Percentiles rank a stretch among this genome's conserved stretches.
Conservation (phyloP, 2,797 vertebrate species). For the Acanthurus leucopareius region DNA sequence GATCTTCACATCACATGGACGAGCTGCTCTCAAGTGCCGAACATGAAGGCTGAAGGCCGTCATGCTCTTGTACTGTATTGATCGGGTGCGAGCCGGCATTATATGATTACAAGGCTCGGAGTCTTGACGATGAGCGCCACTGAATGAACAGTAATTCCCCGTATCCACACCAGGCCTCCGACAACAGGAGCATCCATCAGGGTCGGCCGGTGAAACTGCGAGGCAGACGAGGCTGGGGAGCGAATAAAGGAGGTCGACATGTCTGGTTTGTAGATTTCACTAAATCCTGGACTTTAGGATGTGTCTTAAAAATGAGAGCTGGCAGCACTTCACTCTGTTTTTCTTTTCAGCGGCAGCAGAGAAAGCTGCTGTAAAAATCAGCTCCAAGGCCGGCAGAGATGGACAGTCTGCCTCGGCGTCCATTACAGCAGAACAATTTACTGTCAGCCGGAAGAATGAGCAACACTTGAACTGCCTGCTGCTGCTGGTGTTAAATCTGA, state of each 20-base stretch:
- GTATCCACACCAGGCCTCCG: slow-evolving; percentile 2
- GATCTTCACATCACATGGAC: slow-evolving; percentile 54
- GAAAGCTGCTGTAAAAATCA: slow-evolving; percentile 21
- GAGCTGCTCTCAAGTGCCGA: slow-evolving; percentile 31
- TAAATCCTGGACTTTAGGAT: slow-evolving; percentile 32
- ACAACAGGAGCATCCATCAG: slow-evolving; percentile 32
- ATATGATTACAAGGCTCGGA: slow-evolving; percentile 39
- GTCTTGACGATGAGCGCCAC: slow-evolving; percentile 37
- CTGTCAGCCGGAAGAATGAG: slow-evolving; percentile 14
- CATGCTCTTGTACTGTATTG: slow-evolving; percentile 40
- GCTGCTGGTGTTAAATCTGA: not conserved
- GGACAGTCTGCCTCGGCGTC: slow-evolving; percentile 38
- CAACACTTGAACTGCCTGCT: slow-evolving; percentile 2
- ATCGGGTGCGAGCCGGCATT: slow-evolving; percentile 19
- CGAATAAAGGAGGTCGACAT: slow-evolving; percentile 11
- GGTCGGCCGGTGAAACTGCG: slow-evolving; percentile 38
- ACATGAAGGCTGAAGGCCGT: slow-evolving; percentile 37
- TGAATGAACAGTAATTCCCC: slow-evolving; percentile 36
- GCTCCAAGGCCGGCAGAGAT: slow-evolving; percentile 42
- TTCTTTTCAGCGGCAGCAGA: not conserved
- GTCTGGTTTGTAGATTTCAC: slow-evolving; percentile 30
- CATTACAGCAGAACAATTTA: slow-evolving; percentile 28
- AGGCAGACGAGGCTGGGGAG: slow-evolving; percentile 21
- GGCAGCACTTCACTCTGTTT: slow-evolving; percentile 19
- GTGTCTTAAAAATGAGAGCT: slow-evolving; percentile 44